Conservation (phyloP, 2,113 vertebrate genomes). For the Ictalurus punctatus region DNA sequence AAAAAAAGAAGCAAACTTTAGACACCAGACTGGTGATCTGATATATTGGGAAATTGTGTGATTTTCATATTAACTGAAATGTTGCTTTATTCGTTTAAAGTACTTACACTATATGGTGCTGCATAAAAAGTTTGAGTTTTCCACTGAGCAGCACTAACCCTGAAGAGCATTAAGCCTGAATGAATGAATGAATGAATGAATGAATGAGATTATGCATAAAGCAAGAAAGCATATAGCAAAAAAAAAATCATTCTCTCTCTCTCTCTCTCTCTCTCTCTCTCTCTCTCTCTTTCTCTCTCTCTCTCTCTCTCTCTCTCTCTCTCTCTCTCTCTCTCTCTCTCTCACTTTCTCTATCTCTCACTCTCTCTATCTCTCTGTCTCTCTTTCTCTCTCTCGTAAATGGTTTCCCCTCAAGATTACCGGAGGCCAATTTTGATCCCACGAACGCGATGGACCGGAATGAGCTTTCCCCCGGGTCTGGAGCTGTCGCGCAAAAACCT, state of each 20-base stretch:
- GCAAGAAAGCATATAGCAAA: not conserved
- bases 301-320: too few species aligned
- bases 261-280: not conserved
- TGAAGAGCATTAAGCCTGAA: not conserved
- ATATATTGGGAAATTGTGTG: not conserved
- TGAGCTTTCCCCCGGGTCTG: conserved; percentile 66
- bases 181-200: not conserved
- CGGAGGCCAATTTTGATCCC: conserved; percentile 69
- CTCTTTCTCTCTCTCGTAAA: conserved; percentile 50
- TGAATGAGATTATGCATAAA: not conserved
- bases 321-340: conserved; percentile 15
- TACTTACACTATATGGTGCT: not conserved
- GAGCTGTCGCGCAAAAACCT: conserved; percentile 66
- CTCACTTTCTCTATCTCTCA: conserved; percentile 38
- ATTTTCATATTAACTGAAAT: not conserved
- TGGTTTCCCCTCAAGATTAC: conserved; percentile 68
- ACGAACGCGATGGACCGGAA: conserved; percentile 75
- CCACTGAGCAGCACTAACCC: not conserved
- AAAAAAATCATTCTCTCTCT: not conserved
- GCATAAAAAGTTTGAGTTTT: not conserved
- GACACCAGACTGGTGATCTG: not conserved
- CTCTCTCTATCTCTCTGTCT: conserved; percentile 41
- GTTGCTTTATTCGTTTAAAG: not conserved
- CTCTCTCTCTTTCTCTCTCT: too few species aligned
- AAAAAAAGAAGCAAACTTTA: not conserved